Evolutionary conservation across 2,113 vertebrate genomes (phyloP).

Genomic region (Mus pahari): DNA sequence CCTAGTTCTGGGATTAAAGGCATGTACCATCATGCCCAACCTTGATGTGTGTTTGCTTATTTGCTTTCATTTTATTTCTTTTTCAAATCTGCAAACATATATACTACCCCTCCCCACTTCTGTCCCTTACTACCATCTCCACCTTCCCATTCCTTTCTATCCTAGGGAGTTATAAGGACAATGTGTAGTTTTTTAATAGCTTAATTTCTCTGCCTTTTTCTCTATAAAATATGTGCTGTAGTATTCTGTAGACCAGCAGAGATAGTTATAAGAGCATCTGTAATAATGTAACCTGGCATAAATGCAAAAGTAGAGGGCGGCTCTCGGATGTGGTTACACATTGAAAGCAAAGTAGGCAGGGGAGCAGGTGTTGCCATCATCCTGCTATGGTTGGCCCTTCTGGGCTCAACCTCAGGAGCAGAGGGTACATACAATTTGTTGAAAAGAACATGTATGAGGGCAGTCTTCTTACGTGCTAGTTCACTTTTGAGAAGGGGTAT

Average conservation of each 20-base stretch:
- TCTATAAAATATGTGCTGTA: not conserved
- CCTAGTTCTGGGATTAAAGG: not conserved
- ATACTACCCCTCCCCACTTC: not conserved
- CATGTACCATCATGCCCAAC: no score
- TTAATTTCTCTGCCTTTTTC: slow-evolving; percentile 40
- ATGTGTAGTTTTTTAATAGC: slow-evolving; percentile 16
- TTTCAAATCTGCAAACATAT: not conserved
- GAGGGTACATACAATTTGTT: not conserved
- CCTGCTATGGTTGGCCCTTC: not conserved
- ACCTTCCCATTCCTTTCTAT: not conserved
- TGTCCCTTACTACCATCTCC: not conserved
- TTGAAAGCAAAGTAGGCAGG: not conserved
- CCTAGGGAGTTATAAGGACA: slow-evolving; percentile 39
- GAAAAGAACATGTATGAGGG: slow-evolving; percentile 26
- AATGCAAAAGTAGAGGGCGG: not conserved
- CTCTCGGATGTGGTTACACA: slow-evolving; percentile 2
- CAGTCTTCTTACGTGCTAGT: not conserved
- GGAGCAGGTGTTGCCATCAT: not conserved
- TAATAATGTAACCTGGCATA: slow-evolving; percentile 18
- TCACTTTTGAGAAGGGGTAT: slow-evolving; percentile 43
- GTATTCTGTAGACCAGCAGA: not conserved
- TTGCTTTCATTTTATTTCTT: not conserved
- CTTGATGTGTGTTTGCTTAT: not conserved
- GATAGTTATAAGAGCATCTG: not conserved
- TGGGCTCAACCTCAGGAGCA: slow-evolving; percentile 1